Base-by-base conservation (phyloP, 2,888 invertebrate genomes). In the Cerastis rubricosa region DNA sequence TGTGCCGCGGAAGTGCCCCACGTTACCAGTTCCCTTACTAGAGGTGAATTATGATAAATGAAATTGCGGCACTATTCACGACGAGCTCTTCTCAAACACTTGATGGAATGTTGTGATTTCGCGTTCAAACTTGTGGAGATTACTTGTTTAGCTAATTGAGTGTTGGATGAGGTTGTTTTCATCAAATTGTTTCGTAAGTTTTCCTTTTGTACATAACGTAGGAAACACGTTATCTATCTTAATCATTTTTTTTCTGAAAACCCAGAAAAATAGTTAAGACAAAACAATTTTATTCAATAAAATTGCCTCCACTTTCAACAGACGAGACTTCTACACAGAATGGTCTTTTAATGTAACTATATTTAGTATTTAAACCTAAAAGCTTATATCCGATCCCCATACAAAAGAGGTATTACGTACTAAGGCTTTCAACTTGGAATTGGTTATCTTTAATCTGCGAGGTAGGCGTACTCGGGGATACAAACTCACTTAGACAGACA, bases 11-110 rank as follows among this genome's bases (percentile, higher is more conserved):
- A 95, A 95, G 94, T 92, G 93, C 93, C 90, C 91, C 90, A 93
- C 93, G 94, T 93, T 94, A 94, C 94, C 93, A 93, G 93, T 94
- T 94, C 91, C 93, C 92, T 92, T 93, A 92, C 94, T 93, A 93
- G 92, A 93, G 91, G 93, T 92, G 93, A 95, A 94, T 95, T 94
- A 93, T 94, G 95, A 95, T 95, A 93, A 94, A 95, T 95, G 92
- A 91, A 92, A 92, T 91, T 91, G 88, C 66, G 85, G 88, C 89
- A 87, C 90, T 90, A 91, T 90, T 91, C 87, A 87, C 77, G 75
- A 79, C 78, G 76, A 64, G 61, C 78, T 82, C 73, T 72, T 83
- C 80, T 85, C 74, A 71, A 81, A 83, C 76, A 84, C 79, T 78
- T 83, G 78, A 82, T 74, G 47, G 76, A 77, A 77, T 77, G 74